phyloP scores from a whole-genome alignment of 2,888 invertebrate genomes.

The Brenthis ino region DNA sequence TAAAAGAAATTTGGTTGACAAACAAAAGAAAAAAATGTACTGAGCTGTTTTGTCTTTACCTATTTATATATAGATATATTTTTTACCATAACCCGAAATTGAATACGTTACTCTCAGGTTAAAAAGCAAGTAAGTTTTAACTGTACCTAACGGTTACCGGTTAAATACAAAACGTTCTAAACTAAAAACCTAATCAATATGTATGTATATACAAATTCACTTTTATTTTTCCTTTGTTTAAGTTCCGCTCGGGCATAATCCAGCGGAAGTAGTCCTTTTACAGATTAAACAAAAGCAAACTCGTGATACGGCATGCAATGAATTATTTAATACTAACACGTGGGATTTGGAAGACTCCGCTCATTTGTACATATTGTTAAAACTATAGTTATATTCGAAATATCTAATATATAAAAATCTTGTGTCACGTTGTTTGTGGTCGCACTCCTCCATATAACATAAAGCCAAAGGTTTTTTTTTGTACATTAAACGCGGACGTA shows the following conservation, averaged over 20 bases:
- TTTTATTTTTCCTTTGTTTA: slow-evolving; percentile 11
- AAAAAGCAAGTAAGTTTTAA: background rate
- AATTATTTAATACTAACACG: slow-evolving; percentile 16
- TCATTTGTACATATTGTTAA: too few relatives aligned
- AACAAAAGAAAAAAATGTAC: too few relatives aligned
- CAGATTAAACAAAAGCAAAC: slow-evolving; percentile 22
- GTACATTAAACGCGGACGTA: too few relatives aligned
- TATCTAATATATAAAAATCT: too few relatives aligned
- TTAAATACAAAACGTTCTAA: background rate
- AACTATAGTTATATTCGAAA: too few relatives aligned
- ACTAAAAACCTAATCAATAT: background rate
- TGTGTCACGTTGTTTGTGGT: too few relatives aligned
- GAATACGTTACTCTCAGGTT: slow-evolving; percentile 5
- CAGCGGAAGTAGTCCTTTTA: slow-evolving; percentile 14
- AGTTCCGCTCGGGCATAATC: slow-evolving; percentile 13
- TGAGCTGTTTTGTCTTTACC: too few relatives aligned
- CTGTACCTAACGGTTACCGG: background rate
- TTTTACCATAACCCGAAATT: background rate
- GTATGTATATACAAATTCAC: slow-evolving; percentile 11
- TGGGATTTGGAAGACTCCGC: too few relatives aligned
- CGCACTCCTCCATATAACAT: too few relatives aligned
- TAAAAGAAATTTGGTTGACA: too few relatives aligned
- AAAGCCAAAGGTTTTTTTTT: too few relatives aligned
- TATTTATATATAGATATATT: background rate
- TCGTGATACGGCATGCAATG: slow-evolving; percentile 27